Percentiles rank a stretch among this genome's conserved stretches.
phyloP scores from a whole-genome alignment of 2,888 invertebrate genomes.

The Tenodera sinensis region DNA sequence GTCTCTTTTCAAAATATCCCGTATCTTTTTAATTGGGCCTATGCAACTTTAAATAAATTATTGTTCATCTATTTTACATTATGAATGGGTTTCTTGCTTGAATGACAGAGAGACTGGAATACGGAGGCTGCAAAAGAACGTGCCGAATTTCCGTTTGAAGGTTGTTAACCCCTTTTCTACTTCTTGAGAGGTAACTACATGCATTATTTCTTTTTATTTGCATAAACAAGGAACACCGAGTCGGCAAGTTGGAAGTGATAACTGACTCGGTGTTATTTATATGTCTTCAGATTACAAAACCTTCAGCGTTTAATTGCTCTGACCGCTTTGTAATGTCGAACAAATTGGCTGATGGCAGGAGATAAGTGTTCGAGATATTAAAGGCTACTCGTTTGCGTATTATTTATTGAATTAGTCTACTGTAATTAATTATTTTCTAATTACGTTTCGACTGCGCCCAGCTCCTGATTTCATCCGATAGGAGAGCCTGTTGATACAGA shows the following conservation, averaged over 20 bases:
- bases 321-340: background rate
- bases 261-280: background rate
- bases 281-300: background rate
- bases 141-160: background rate
- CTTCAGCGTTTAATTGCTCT: background rate
- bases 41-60: no score
- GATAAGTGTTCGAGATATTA: background rate
- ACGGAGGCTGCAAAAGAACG: background rate
- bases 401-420: background rate
- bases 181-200: background rate
- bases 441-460: background rate
- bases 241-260: background rate
- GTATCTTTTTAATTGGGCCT: no score
- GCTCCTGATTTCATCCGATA: background rate
- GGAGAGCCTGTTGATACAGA: background rate
- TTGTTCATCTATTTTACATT: no score
- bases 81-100: no score
- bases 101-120: no score
- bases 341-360: background rate
- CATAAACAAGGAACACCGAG: background rate
- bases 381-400: background rate
- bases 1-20: no score
- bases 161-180: background rate
- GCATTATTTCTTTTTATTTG: background rate
- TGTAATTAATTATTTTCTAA: conserved; percentile 9